Base-by-base conservation (phyloP, 2,797 vertebrate genomes). In the Aplochiton taeniatus region DNA sequence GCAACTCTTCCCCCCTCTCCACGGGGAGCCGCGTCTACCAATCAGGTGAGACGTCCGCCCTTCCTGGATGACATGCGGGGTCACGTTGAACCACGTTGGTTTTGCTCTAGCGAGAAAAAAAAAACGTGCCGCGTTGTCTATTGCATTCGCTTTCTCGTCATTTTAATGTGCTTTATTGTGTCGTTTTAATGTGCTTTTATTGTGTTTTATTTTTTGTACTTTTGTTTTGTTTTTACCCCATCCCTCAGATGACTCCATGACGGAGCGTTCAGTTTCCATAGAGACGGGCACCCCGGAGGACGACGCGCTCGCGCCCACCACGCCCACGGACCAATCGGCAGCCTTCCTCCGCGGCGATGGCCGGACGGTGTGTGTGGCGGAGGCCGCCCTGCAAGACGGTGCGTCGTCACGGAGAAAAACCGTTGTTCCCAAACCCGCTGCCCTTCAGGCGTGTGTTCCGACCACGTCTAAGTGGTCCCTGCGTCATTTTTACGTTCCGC, bases 381-480 rank as follows among this genome's bases (percentile, higher is more conserved):
- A 93, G 47, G 84, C 90, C 0, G 92, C 92, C 8, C 72, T 93
- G 18, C 82, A 85, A 48, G 92, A 93, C 3, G 90, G 92, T 93
- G 69, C 83, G 87, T 31, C 45, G 17, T 20, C 1, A 45, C 12
- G 10, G 8, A 10, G 11, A 11, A 20, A 7, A 11, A 14, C n/a
- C 6, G 11, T 61, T n/a, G 1, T 31, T 6, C 31, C 3, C 31
- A 31, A 31, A 31, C n/a, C n/a, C n/a, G n/a, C n/a, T n/a, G n/a
- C n/a, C n/a, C n/a, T n/a, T n/a, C n/a, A n/a, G n/a, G n/a, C n/a
- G n/a, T n/a, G n/a, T n/a, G n/a, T n/a, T n/a, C n/a, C n/a, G n/a
- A n/a, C n/a, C n/a, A n/a, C n/a, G n/a, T n/a, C n/a, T n/a, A n/a
- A n/a, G n/a, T 11, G 5, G 1, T 41, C 52, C 11, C 52, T 53